phyloP scores from a whole-genome alignment of 2,797 vertebrate species.

The Ibycter americanus region DNA sequence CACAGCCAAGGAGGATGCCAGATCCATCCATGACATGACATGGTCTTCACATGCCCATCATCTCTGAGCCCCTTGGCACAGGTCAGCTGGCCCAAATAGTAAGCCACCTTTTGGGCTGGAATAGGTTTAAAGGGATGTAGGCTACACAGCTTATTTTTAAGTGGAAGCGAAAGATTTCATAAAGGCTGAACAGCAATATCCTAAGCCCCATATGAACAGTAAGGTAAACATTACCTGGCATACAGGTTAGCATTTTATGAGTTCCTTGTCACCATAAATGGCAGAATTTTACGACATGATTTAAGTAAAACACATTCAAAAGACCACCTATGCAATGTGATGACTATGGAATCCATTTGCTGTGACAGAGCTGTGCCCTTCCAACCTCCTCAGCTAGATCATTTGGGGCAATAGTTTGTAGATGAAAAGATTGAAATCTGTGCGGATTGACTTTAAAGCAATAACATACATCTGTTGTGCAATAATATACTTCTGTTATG shows the following conservation, averaged over 20 bases:
- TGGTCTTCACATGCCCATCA: not conserved
- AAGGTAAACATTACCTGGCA: slow-evolving; percentile 60
- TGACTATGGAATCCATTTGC: not conserved
- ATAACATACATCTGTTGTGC: not conserved
- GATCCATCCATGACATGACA: not conserved
- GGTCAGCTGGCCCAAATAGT: not conserved
- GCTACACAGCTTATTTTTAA: not conserved
- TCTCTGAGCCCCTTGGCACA: not conserved
- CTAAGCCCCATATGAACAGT: slow-evolving; percentile 13
- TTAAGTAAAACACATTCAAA: slow-evolving; percentile 61
- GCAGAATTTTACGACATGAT: slow-evolving; percentile 54
- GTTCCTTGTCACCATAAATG: slow-evolving; percentile 65
- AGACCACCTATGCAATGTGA: slow-evolving; percentile 53
- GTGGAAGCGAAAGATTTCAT: slow-evolving; percentile 19
- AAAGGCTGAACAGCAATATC: slow-evolving; percentile 38
- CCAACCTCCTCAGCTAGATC: not conserved
- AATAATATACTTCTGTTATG: not conserved
- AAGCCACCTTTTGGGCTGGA: not conserved
- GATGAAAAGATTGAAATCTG: not conserved
- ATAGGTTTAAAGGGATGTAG: not conserved
- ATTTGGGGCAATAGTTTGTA: not conserved
- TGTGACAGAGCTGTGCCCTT: not conserved
- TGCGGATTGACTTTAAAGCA: not conserved
- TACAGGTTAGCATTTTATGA: slow-evolving; percentile 59
- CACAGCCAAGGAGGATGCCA: not conserved